Conservation (phyloP, 2,888 invertebrate genomes). For the Linnaemya vulpina region DNA sequence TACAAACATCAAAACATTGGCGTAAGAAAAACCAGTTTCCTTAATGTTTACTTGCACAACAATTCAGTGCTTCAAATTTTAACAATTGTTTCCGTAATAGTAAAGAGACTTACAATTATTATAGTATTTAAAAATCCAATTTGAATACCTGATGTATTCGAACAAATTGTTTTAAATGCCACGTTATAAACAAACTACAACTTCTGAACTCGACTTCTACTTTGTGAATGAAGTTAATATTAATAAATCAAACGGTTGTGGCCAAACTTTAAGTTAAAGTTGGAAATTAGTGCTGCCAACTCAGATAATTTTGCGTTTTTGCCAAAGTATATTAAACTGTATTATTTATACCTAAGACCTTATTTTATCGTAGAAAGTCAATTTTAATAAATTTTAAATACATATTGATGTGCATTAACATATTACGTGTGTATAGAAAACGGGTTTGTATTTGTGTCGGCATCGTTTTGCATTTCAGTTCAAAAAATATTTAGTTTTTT, state of each 20-base stretch:
- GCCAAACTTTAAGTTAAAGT: conserved; percentile 9
- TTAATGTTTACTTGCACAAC: conserved; percentile 4
- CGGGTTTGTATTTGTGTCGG: too few species aligned
- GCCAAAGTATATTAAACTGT: too few species aligned
- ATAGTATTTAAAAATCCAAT: not conserved
- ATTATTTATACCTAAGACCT: too few species aligned
- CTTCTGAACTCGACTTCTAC: conserved; percentile 42
- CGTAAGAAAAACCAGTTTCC: conserved; percentile 47
- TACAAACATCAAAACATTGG: conserved; percentile 45
- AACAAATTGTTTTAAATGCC: not conserved
- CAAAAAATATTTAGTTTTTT: too few species aligned
- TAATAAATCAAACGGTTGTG: not conserved
- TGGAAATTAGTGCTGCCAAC: not conserved
- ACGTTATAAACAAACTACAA: conserved; percentile 28
- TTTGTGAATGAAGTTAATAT: conserved; percentile 37
- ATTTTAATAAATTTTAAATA: too few species aligned
- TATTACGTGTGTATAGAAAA: too few species aligned
- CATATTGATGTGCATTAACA: too few species aligned
- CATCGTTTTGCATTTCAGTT: too few species aligned
- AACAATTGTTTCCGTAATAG: conserved; percentile 22
- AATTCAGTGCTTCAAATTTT: not conserved
- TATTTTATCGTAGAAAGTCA: too few species aligned
- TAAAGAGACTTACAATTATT: not conserved
- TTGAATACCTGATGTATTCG: conserved; percentile 18
- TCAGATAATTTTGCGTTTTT: not conserved